Evolutionary conservation across 2,888 invertebrate genomes (phyloP).

Genomic region (Synanthedon vespiformis): DNA sequence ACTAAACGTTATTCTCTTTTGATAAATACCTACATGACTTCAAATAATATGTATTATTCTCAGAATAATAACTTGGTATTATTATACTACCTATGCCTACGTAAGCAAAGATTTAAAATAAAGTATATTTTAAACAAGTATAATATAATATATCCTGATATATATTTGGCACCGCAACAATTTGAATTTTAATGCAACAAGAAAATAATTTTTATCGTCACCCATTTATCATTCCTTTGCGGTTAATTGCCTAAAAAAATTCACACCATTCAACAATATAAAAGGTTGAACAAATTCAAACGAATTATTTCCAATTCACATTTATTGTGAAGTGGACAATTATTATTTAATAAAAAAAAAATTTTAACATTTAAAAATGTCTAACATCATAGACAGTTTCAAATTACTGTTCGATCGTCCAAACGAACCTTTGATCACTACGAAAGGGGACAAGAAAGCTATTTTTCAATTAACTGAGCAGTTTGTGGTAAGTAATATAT

Average conservation of each 20-base stretch:
- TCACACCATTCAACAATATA: not conserved
- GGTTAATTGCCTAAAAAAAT: not conserved
- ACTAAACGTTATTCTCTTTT: too few relatives aligned
- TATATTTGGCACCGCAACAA: too few relatives aligned
- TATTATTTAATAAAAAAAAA: conserved; percentile 7
- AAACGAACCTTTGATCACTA: conserved; percentile 71
- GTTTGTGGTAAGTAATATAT: conserved; percentile 76
- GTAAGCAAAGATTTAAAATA: too few relatives aligned
- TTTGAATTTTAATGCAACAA: too few relatives aligned
- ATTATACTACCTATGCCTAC: too few relatives aligned
- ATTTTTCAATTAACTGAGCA: conserved; percentile 72
- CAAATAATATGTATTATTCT: too few relatives aligned
- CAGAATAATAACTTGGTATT: too few relatives aligned
- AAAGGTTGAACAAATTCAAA: not conserved
- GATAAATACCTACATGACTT: too few relatives aligned
- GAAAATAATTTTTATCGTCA: not conserved
- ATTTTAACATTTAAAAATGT: conserved; percentile 25
- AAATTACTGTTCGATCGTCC: conserved; percentile 71
- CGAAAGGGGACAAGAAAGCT: conserved; percentile 71
- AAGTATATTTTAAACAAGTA: too few relatives aligned
- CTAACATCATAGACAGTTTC: conserved; percentile 27
- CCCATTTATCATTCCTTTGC: not conserved
- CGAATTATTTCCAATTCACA: conserved; percentile 35
- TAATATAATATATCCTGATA: too few relatives aligned
- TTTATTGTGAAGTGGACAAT: conserved; percentile 43